These are phyloP conservation scores for Schlechtendalia chinensis DNA, from an alignment of 1,140 invertebrate species.

Conservation along the genomic window DNA sequence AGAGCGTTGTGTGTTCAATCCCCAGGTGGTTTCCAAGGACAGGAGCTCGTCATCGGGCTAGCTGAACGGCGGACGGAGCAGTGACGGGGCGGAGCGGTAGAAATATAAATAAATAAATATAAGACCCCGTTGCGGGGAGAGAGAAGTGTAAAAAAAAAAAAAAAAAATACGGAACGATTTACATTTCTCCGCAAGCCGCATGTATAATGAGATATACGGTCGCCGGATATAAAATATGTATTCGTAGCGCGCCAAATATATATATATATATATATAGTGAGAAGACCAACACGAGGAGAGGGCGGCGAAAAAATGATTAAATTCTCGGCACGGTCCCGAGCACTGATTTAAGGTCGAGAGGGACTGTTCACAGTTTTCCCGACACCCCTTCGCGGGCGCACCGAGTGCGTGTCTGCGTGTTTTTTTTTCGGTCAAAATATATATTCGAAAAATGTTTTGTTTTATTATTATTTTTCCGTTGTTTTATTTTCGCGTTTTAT, in stretches of 20 bases:
- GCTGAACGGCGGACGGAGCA: neutral
- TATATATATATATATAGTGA: too few species aligned
- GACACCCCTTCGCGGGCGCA: neutral
- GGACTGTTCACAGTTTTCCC: conserved; percentile 13
- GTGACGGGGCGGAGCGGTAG: too few species aligned
- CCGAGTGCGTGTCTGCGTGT: neutral
- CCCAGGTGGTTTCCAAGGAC: conserved; percentile 44
- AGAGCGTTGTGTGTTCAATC: neutral
- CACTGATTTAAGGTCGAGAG: conserved; percentile 44
- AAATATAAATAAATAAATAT: conserved; percentile 49
- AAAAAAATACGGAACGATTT: conserved; percentile 26
- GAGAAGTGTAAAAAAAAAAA: too few species aligned
- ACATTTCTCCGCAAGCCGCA: conserved; percentile 48
- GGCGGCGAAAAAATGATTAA: conserved; percentile 42
- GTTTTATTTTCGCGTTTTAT: neutral
- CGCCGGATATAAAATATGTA: conserved; percentile 47
- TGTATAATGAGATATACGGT: conserved; percentile 49
- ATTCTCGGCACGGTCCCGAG: conserved; percentile 38
- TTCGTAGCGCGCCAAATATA: conserved; percentile 22
- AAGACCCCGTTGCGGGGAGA: conserved; percentile 4
- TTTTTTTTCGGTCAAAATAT: conserved; percentile 14
- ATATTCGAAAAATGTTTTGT: conserved; percentile 16
- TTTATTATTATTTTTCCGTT: neutral
- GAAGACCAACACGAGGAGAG: neutral
- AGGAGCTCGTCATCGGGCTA: neutral